Evolutionary conservation across 2,113 vertebrate genomes (phyloP).

Genomic region (cat (Felis catus)): DNA sequence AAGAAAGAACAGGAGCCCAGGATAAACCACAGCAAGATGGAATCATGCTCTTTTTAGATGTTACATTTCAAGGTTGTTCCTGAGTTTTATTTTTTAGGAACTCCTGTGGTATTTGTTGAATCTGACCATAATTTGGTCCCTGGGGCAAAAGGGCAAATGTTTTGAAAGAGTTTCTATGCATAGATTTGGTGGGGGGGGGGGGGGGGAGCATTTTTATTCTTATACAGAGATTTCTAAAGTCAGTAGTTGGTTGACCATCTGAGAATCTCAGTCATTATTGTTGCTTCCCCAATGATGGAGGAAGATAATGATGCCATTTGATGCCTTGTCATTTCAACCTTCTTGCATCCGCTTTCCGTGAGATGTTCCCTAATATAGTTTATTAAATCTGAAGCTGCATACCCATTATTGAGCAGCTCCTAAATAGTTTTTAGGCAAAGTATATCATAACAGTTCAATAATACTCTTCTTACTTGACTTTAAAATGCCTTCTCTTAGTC

Average conservation of each 20-base stretch:
- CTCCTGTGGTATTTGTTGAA: not conserved
- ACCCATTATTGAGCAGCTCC: not conserved
- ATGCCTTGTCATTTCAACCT: not conserved
- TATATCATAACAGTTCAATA: not conserved
- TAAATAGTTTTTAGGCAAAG: not conserved
- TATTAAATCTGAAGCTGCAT: not conserved
- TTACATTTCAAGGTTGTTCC: not conserved
- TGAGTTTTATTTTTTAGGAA: not conserved
- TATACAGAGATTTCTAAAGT: not conserved
- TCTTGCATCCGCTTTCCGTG: not conserved
- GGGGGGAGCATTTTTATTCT: not conserved
- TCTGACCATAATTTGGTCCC: not conserved
- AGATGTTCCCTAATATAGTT: not conserved
- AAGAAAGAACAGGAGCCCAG: rapidly evolving
- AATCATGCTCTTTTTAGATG: not conserved
- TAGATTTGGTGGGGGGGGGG: not conserved
- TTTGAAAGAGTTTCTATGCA: not conserved
- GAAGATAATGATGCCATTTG: not conserved
- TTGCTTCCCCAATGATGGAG: not conserved
- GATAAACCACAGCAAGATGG: not conserved
- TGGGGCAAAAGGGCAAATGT: not conserved
- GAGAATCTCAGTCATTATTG: not conserved
- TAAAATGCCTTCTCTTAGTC: not conserved
- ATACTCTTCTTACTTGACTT: not conserved
- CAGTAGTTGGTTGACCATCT: not conserved